Conservation (phyloP, 2,797 vertebrate genomes). For the Pipistrellus pygmaeus region DNA sequence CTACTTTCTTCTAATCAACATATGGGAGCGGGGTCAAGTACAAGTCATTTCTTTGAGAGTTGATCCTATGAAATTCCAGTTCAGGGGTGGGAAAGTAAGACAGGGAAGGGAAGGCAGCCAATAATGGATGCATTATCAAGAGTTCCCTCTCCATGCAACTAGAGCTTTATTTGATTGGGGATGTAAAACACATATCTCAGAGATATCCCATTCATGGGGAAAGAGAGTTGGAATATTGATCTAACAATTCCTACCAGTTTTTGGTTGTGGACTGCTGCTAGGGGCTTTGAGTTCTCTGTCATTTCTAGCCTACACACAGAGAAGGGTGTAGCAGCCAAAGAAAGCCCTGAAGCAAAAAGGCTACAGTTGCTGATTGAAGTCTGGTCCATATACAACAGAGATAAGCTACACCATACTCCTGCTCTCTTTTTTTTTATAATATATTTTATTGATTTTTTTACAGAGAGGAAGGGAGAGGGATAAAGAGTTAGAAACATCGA, state of each 20-base stretch:
- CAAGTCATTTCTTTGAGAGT: background rate
- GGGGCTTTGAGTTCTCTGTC: background rate
- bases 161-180: background rate
- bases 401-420: background rate
- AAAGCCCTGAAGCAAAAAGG: background rate
- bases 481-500: no score
- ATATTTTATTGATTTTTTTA: no score
- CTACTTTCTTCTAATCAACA: background rate
- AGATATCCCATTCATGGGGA: background rate
- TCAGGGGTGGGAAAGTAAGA: background rate
- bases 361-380: background rate
- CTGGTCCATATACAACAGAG: background rate
- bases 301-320: background rate
- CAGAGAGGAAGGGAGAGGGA: no score
- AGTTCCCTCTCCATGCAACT: background rate
- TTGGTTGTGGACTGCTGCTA: background rate
- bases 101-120: background rate
- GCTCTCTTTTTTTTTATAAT: background rate
- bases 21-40: background rate
- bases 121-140: background rate
- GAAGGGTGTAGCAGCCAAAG: background rate
- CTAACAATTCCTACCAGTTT: background rate
- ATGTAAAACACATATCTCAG: background rate
- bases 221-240: background rate
- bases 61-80: background rate